Evolutionary conservation across 2,797 vertebrate genomes (phyloP).

Genomic region (Halcyon leucocephala): DNA sequence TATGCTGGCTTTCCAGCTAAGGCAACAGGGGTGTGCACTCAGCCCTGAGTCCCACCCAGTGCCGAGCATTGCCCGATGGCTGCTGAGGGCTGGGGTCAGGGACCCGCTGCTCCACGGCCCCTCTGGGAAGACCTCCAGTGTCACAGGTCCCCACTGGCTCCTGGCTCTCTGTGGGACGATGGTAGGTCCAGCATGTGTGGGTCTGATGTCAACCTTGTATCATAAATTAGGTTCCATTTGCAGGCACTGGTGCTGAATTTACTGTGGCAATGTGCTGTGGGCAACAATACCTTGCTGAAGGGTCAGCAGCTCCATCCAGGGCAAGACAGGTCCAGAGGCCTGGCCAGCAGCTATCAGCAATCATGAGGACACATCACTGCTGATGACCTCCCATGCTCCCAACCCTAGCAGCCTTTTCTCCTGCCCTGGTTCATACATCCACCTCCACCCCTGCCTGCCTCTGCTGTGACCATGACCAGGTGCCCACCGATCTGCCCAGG

Average conservation of each 20-base stretch:
- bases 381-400: background rate
- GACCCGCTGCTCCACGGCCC: background rate
- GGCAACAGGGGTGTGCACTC: background rate
- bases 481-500: background rate
- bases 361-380: fast-evolving
- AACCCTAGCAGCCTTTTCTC: background rate
- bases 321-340: background rate
- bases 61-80: background rate
- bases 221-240: background rate
- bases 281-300: background rate
- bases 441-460: background rate
- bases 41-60: background rate
- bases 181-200: background rate
- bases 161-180: background rate
- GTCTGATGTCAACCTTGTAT: background rate
- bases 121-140: background rate
- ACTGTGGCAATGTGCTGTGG: background rate
- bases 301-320: background rate
- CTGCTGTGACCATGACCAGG: background rate
- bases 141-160: background rate
- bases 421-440: background rate
- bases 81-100: background rate
- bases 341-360: background rate
- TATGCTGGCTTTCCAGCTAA: background rate
- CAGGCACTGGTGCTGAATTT: background rate